phyloP scores from a whole-genome alignment of 2,797 vertebrate species.

The Sandelia bainsii region DNA sequence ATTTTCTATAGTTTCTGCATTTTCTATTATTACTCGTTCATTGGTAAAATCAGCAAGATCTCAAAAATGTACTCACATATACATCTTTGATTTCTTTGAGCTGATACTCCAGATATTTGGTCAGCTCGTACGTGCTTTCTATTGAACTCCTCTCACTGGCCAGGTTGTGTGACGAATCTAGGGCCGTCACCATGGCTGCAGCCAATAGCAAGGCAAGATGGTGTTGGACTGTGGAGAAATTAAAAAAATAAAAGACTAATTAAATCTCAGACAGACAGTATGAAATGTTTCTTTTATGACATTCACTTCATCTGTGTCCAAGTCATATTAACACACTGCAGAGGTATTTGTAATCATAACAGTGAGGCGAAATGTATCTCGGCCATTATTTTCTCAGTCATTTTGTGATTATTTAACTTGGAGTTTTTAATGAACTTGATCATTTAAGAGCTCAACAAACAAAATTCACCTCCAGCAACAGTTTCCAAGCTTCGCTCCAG shows the following conservation, averaged over 20 bases:
- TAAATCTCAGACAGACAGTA: constrained; percentile 20
- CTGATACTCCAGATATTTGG: constrained; percentile 97
- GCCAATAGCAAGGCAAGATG: constrained; percentile 87
- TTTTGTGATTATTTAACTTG: constrained; percentile 63
- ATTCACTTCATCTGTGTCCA: constrained; percentile 39
- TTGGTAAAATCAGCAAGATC: too few species aligned
- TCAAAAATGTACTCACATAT: constrained; percentile 88
- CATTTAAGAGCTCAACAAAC: constrained; percentile 34
- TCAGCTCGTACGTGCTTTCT: constrained; percentile 97
- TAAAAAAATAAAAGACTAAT: constrained; percentile 27
- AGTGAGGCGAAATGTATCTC: constrained; percentile 48
- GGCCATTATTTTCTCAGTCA: constrained; percentile 45
- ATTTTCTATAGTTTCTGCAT: too few species aligned
- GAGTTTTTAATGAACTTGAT: constrained; percentile 58
- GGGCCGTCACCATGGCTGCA: constrained; percentile 85
- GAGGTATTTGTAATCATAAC: constrained; percentile 67
- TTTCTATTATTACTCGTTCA: too few species aligned
- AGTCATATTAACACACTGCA: constrained; percentile 39
- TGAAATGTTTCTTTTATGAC: constrained; percentile 47
- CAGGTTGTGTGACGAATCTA: constrained; percentile 86
- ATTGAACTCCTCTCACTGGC: constrained; percentile 93
- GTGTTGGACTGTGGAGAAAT: constrained; percentile 70
- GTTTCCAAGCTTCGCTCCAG: constrained; percentile 34
- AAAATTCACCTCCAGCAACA: constrained; percentile 40
- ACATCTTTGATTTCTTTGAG: constrained; percentile 94